These are phyloP conservation scores for Phyllotis vaccarum DNA, from an alignment of 2,797 vertebrate species.

Conservation along the genomic window DNA sequence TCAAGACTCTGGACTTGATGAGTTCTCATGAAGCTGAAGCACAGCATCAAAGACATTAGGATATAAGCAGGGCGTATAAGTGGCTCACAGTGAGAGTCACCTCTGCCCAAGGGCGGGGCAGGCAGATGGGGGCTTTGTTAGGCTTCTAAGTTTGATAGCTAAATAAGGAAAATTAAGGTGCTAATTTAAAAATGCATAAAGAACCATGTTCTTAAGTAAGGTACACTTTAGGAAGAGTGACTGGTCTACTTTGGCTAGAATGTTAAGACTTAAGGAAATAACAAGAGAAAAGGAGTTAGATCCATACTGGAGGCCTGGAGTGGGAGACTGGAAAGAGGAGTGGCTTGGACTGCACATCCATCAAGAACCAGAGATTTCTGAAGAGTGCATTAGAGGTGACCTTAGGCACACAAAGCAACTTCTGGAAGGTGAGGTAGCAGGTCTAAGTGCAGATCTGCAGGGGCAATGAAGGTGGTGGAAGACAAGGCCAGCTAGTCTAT, in stretches of 20 bases:
- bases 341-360: background rate
- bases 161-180: slow-evolving; percentile 24
- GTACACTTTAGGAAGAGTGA: background rate
- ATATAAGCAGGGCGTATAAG: accelerated
- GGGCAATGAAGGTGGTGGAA: background rate
- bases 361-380: background rate
- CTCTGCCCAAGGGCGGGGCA: background rate
- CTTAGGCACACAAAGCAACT: background rate
- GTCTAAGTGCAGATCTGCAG: background rate
- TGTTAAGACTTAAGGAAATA: slow-evolving; percentile 25
- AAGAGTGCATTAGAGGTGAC: background rate
- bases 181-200: slow-evolving; percentile 35
- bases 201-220: background rate
- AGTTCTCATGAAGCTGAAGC: background rate
- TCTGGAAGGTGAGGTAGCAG: background rate
- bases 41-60: background rate
- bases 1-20: background rate
- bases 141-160: background rate
- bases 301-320: background rate
- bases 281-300: background rate
- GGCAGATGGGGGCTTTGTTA: background rate
- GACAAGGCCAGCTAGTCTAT: background rate
- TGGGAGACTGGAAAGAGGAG: background rate
- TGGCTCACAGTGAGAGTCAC: background rate
- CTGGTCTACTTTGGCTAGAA: background rate